A percentile compares a stretch with the other conserved stretches of the same genome.
Conservation (phyloP, 2,797 vertebrate genomes). For the Sylvia borin region DNA sequence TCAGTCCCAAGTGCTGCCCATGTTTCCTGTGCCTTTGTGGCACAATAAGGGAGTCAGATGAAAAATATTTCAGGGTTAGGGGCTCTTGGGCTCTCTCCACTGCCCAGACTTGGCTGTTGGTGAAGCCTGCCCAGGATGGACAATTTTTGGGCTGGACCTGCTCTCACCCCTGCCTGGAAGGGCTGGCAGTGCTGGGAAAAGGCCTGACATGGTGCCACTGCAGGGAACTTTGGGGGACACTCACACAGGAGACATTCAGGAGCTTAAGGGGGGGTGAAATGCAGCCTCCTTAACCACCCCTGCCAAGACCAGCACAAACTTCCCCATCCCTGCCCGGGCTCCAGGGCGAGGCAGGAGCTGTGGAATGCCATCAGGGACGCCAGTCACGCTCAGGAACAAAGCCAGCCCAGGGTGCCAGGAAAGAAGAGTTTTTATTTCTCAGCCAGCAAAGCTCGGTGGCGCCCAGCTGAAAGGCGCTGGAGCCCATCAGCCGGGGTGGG, state of each 20-base stretch:
- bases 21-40: not conserved
- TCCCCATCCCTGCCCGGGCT: not conserved
- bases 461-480: not conserved
- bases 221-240: not conserved
- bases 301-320: not conserved
- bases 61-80: not conserved
- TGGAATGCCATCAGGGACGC: not conserved
- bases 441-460: not conserved
- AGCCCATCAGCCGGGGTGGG: not conserved
- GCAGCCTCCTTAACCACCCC: not conserved
- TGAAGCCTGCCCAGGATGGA: not conserved
- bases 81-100: not conserved
- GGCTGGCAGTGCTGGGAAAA: not conserved
- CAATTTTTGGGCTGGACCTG: not conserved
- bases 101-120: not conserved
- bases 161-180: not conserved
- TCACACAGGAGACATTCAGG: not conserved
- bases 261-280: not conserved
- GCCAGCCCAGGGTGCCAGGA: not conserved
- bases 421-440: slow-evolving; percentile 48
- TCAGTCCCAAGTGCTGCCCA: not conserved
- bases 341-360: not conserved
- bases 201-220: fast-evolving
- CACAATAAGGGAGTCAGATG: not conserved
- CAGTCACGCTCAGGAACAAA: not conserved